Percentiles rank a stretch among this genome's conserved stretches.
phyloP scores from a whole-genome alignment of 2,888 invertebrate species.

The Ceriagrion tenellum region DNA sequence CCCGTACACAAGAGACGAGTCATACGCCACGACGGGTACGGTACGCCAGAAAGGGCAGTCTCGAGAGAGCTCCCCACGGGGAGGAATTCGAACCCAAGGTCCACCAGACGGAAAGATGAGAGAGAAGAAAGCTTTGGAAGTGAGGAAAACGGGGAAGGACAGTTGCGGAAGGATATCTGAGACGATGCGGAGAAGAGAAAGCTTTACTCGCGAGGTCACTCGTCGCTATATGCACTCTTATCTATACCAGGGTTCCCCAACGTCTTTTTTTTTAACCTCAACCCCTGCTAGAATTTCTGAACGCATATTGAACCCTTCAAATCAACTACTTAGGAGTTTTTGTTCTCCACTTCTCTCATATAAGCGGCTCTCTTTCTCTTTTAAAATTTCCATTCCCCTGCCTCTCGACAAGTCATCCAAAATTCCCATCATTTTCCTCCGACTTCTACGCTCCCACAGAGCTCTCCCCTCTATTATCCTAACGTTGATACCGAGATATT shows the following conservation, averaged over 20 bases:
- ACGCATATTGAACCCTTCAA: too few species aligned
- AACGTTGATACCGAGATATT: too few species aligned
- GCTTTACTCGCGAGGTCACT: background rate
- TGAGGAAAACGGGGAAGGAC: background rate
- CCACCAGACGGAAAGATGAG: background rate
- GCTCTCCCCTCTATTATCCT: too few species aligned
- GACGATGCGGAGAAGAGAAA: background rate
- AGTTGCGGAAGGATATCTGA: background rate
- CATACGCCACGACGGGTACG: background rate
- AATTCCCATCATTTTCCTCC: background rate
- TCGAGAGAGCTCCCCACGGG: background rate
- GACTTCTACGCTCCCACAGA: too few species aligned
- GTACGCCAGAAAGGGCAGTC: background rate
- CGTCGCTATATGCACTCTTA: background rate
- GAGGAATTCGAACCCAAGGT: slow-evolving; percentile 26
- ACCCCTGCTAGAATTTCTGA: too few species aligned
- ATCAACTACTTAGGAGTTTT: too few species aligned
- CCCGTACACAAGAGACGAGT: background rate
- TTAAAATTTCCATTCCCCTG: background rate
- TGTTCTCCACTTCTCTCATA: too few species aligned
- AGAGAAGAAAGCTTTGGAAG: background rate
- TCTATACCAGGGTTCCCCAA: background rate
- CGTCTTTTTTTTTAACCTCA: too few species aligned
- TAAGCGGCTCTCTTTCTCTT: background rate
- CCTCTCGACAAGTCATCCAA: background rate